Percentiles rank a stretch among this genome's conserved stretches.
Conservation (phyloP, 2,113 vertebrate species). For the Ifrita kowaldi region DNA sequence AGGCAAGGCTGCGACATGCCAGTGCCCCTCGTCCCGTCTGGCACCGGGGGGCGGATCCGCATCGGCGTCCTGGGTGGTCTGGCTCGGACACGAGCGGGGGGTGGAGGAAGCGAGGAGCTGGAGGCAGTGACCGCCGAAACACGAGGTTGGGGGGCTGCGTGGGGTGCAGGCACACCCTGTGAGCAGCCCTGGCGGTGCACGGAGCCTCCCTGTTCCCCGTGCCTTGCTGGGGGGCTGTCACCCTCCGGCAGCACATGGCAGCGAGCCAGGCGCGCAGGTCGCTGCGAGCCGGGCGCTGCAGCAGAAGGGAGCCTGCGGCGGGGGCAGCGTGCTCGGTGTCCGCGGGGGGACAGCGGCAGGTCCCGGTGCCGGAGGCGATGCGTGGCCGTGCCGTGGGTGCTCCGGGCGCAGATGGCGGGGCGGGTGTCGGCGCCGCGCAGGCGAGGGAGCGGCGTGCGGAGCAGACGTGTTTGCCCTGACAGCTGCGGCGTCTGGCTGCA, state of each 20-base stretch:
- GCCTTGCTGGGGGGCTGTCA: background rate
- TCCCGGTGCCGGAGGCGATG: background rate
- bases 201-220: background rate
- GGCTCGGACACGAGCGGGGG: background rate
- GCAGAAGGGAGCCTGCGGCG: background rate
- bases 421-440: background rate
- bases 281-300: background rate
- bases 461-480: constrained; percentile 4
- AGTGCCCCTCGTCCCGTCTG: accelerated
- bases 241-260: background rate
- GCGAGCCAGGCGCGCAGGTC: accelerated
- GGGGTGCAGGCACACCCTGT: background rate
- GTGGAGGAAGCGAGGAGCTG: accelerated
- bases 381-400: background rate
- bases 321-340: background rate
- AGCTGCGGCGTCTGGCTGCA: background rate
- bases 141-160: accelerated
- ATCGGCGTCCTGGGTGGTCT: background rate
- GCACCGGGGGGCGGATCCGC: background rate
- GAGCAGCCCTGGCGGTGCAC: accelerated
- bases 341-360: accelerated
- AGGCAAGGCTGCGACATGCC: background rate
- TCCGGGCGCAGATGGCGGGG: background rate
- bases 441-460: background rate
- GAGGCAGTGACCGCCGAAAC: background rate